These are phyloP conservation scores for Octonoba sinensis DNA, from an alignment of 2,888 invertebrate genomes.

Conservation along the genomic window DNA sequence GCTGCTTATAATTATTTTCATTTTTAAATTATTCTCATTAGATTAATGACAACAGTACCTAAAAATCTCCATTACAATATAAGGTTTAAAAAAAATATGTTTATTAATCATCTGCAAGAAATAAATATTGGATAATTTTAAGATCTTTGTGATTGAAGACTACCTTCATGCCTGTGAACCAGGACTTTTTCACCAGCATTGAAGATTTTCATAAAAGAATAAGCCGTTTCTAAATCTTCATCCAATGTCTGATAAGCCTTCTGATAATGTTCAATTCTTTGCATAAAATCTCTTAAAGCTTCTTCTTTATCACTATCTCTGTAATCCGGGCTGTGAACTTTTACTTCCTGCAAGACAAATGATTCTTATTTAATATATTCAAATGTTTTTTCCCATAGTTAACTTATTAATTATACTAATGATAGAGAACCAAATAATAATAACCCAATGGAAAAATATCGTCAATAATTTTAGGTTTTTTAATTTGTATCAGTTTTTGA, in stretches of 20 bases:
- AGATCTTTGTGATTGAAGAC: not conserved
- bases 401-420: not conserved
- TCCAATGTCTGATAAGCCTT: conserved; percentile 92
- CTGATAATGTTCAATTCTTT: conserved; percentile 95
- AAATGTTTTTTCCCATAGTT: not conserved
- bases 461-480: no score
- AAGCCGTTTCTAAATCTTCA: conserved; percentile 82
- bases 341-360: conserved; percentile 79
- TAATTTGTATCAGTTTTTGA: no score
- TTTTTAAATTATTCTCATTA: not conserved
- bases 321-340: conserved; percentile 98
- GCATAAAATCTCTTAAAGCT: conserved; percentile 89
- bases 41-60: no score
- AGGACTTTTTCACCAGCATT: conserved; percentile 85
- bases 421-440: not conserved
- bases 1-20: not conserved
- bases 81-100: no score
- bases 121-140: not conserved
- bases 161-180: conserved; percentile 89
- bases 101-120: not conserved
- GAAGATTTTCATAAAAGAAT: conserved; percentile 95
- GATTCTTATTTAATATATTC: not conserved
- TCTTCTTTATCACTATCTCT: conserved; percentile 92
- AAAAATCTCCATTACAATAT: no score
- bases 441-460: no score